Conservation (phyloP, 2,797 vertebrate genomes). For the Thunnus albacares region DNA sequence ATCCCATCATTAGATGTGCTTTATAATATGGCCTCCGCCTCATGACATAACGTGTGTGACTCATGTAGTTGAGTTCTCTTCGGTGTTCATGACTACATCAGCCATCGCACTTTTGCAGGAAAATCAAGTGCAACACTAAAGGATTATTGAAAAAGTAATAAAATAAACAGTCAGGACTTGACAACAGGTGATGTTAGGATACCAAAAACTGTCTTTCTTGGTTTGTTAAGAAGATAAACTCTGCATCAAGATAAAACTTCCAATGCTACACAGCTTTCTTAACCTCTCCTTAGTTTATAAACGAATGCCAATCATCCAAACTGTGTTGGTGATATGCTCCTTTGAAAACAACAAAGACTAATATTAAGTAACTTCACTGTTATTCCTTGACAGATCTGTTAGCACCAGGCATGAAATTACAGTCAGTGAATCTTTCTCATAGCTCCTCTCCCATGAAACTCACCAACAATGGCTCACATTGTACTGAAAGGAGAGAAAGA, state of each 20-base stretch:
- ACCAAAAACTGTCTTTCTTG: background rate
- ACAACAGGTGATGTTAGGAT: background rate
- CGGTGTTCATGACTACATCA: background rate
- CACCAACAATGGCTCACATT: constrained; percentile 71
- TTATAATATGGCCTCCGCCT: background rate
- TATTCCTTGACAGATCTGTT: constrained; percentile 60
- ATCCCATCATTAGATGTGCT: constrained; percentile 6
- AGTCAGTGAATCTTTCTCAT: constrained; percentile 64
- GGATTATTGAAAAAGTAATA: too few species aligned
- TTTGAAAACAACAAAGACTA: constrained; percentile 47
- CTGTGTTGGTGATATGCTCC: constrained; percentile 8
- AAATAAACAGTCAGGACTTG: background rate
- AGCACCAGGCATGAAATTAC: constrained; percentile 73
- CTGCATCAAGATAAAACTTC: constrained; percentile 7
- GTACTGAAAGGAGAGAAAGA: constrained; percentile 48
- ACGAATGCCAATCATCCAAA: constrained; percentile 25
- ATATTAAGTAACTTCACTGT: constrained; percentile 58
- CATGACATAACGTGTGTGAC: constrained; percentile 16
- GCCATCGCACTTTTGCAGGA: background rate
- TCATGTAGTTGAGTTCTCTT: background rate
- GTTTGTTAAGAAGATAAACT: constrained; percentile 1
- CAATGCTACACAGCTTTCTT: background rate
- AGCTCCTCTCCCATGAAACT: constrained; percentile 75
- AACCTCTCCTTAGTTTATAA: constrained; percentile 6
- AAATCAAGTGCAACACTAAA: background rate